Percentiles rank a stretch among this genome's conserved stretches.
Evolutionary conservation across 2,888 invertebrate species (phyloP).

Genomic region (Tholera decimalis): DNA sequence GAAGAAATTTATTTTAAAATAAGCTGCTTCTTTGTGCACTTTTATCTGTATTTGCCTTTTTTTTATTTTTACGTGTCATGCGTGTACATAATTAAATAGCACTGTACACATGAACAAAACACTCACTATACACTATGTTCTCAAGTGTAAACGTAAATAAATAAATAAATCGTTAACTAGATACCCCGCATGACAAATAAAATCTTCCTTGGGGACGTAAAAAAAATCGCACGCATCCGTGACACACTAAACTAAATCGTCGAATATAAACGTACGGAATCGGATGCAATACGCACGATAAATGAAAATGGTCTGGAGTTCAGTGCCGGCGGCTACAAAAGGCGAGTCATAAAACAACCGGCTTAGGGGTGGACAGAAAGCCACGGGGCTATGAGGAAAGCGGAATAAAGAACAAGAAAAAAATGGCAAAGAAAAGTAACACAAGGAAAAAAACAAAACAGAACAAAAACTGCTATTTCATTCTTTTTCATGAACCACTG

Average conservation of each 20-base stretch:
- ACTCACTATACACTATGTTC: background rate
- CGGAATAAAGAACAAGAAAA: background rate
- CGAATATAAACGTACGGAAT: constrained; percentile 68
- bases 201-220: constrained; percentile 35
- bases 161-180: background rate
- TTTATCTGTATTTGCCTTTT: too few species aligned
- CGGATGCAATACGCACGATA: constrained; percentile 81
- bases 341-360: constrained; percentile 86
- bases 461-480: too few species aligned
- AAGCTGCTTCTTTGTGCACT: too few species aligned
- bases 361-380: constrained; percentile 83
- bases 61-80: too few species aligned
- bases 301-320: constrained; percentile 84
- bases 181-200: constrained; percentile 23
- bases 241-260: constrained; percentile 74
- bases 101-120: background rate
- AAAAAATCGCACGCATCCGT: constrained; percentile 48
- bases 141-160: background rate
- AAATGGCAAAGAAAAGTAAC: background rate
- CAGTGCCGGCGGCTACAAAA: constrained; percentile 79
- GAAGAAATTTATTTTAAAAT: too few species aligned
- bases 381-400: constrained; percentile 64
- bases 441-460: too few species aligned
- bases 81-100: too few species aligned
- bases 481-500: too few species aligned